Base-by-base conservation (phyloP, 2,797 vertebrate species). In the Loris lydekkerianus region DNA sequence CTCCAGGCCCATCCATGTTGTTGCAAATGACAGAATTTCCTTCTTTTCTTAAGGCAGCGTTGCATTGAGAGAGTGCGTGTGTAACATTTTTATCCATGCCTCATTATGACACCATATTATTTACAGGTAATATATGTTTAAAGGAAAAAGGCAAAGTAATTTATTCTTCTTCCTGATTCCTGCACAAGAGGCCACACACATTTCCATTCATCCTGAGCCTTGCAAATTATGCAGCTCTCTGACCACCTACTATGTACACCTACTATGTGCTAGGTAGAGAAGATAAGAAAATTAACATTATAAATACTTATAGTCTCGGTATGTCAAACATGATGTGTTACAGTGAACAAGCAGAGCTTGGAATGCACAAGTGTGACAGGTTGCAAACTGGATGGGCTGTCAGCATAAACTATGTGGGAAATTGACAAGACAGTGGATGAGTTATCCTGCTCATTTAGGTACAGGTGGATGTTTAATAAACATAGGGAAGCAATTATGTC, bases 221-320 rank as follows among this genome's bases (percentile, higher is more conserved):
- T 5, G 18, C 60, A 75, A n/a, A 20, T 23, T 17, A 13, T 1
- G 14, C 0, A 0, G 13, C 6, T 4, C 23, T 40, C 56, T 27
- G 76, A n/a, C 21, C 10, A 10, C 15, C 67, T 20, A 34, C 3
- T 8, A 8, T 0, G 11, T 27, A 56, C 34, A 10, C 15, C 67
- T 20, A 34, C 3, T 11, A 17, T 1, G 17, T 27, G 65, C 34
- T 15, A 10, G 21, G 67, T 7, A 65, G 67, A 75, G 21, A 56
- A 69, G 82, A n/a, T 1, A 5, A 31, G 43, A 11, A 1, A 31
- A 46, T 15, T 4, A n/a, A 20, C 15, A 17, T 11, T 53, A 17
- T 5, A 5, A 69, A 49, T 7, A 61, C 40, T 8, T 8, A 53
- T 0, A 6, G 11, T 14, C 11, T 7, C 4, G 13, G 29, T 2